Conservation (phyloP, 2,888 invertebrate species). For the Volucella inflata region DNA sequence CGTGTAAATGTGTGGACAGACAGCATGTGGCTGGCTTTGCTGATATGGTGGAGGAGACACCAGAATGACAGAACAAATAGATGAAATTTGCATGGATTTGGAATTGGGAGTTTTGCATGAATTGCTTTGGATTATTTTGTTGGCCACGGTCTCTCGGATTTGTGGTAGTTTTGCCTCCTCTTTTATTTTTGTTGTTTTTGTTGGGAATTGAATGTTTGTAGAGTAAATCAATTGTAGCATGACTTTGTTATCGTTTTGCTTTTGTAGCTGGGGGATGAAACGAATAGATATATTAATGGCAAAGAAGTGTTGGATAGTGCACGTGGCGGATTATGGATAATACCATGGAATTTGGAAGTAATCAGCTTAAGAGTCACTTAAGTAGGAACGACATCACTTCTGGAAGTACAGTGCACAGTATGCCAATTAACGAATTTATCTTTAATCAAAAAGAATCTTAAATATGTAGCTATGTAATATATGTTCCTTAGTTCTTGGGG, state of each 20-base stretch:
- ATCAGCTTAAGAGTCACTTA: background rate
- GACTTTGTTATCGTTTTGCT: constrained; percentile 32
- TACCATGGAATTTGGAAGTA: background rate
- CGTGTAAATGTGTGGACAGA: background rate
- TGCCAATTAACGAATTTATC: no score
- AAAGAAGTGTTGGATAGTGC: background rate
- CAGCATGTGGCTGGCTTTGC: constrained; percentile 23
- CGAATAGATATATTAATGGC: background rate
- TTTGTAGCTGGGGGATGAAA: background rate
- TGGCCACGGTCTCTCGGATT: background rate
- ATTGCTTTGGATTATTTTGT: constrained; percentile 44
- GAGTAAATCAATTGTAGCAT: constrained; percentile 47
- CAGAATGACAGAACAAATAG: constrained; percentile 28
- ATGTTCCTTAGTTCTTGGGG: no score
- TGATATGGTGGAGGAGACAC: no score
- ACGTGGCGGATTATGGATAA: constrained; percentile 7
- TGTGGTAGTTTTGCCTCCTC: constrained; percentile 1
- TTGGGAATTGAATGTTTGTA: constrained; percentile 32
- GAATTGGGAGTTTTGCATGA: constrained; percentile 50
- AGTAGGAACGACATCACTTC: no score
- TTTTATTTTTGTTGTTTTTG: background rate
- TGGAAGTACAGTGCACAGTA: no score
- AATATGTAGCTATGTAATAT: no score
- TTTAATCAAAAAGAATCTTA: background rate
- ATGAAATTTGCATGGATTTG: constrained; percentile 49